Evolutionary conservation across 1,140 invertebrate species (phyloP).

Genomic region (Heterodera schachtii): DNA sequence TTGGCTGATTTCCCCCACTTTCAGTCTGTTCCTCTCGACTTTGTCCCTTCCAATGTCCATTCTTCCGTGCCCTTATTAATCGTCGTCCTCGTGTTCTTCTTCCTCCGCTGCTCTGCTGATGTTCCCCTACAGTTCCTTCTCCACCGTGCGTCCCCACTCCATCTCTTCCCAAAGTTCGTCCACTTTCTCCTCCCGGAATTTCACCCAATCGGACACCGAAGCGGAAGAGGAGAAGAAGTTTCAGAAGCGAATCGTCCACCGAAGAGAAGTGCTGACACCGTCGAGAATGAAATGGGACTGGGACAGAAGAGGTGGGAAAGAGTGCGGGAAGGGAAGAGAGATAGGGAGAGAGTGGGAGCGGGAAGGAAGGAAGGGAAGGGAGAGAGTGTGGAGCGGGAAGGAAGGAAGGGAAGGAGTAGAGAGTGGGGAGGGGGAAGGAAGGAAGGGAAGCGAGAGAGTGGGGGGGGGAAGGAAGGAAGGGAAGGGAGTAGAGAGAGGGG

Average conservation of each 20-base stretch:
- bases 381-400: too few relatives aligned
- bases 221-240: slow-evolving; percentile 28
- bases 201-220: slow-evolving; percentile 32
- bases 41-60: not conserved
- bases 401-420: too few relatives aligned
- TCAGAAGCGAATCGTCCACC: slow-evolving; percentile 8
- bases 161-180: slow-evolving; percentile 16
- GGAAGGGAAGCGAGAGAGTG: too few relatives aligned
- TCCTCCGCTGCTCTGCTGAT: not conserved
- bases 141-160: not conserved
- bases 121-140: slow-evolving; percentile 8
- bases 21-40: not conserved
- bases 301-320: slow-evolving; percentile 13
- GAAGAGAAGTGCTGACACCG: not conserved
- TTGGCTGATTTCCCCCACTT: not conserved
- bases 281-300: not conserved
- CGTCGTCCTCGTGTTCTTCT: too few relatives aligned
- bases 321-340: too few relatives aligned
- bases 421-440: too few relatives aligned
- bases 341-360: too few relatives aligned
- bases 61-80: not conserved
- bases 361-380: too few relatives aligned
- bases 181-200: slow-evolving; percentile 25
- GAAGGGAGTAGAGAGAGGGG: too few relatives aligned
- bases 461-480: too few relatives aligned